Evolutionary conservation across 2,888 invertebrate species (phyloP).

Genomic region (Sarcophaga caerulescens): DNA sequence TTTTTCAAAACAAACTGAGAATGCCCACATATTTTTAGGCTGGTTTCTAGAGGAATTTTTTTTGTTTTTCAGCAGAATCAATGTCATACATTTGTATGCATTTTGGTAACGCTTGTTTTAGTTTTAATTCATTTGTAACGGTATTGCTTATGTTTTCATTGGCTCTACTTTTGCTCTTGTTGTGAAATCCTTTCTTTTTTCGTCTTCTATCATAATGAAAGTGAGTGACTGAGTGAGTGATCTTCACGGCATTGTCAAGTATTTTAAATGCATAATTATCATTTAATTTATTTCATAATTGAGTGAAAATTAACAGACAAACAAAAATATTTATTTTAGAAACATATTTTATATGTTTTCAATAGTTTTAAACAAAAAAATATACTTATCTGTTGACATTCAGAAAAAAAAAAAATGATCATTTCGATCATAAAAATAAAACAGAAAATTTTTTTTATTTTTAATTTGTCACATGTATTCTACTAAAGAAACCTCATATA

Average conservation of each 20-base stretch:
- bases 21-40: background rate
- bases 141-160: conserved; percentile 17
- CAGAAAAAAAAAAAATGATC: too few species aligned
- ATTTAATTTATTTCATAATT: conserved; percentile 51
- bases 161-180: conserved; percentile 10
- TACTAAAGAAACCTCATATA: too few species aligned
- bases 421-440: too few species aligned
- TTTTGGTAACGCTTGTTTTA: conserved; percentile 45
- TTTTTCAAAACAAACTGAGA: background rate
- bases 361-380: background rate
- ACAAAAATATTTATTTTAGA: background rate
- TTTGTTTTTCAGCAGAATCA: too few species aligned
- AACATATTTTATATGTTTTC: conserved; percentile 16
- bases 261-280: conserved; percentile 63
- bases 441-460: too few species aligned
- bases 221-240: conserved; percentile 8
- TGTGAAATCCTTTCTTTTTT: conserved; percentile 15
- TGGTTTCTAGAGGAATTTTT: too few species aligned
- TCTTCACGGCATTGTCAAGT: conserved; percentile 66
- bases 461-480: too few species aligned
- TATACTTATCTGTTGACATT: background rate
- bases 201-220: background rate
- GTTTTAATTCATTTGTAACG: conserved; percentile 49
- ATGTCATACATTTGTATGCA: conserved; percentile 39
- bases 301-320: background rate